Conservation (phyloP, 1,140 invertebrate genomes). For the Microplitis demolitor region DNA sequence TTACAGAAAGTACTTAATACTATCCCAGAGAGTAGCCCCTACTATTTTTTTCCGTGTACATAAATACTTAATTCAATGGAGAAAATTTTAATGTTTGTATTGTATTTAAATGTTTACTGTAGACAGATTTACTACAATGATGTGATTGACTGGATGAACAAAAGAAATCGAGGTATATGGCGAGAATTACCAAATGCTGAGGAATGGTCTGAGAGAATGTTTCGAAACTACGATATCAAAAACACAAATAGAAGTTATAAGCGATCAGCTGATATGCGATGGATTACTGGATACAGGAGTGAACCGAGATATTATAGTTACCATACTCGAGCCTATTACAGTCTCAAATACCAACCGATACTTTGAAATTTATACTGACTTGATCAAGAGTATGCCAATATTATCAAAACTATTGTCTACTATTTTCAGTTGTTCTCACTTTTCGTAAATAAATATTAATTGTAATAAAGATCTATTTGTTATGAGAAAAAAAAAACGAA, state of each 20-base stretch:
- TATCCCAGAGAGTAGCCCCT: too few species aligned
- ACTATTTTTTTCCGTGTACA: too few species aligned
- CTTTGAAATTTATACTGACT: slow-evolving; percentile 38
- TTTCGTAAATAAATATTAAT: neutral
- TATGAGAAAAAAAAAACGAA: too few species aligned
- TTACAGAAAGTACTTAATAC: too few species aligned
- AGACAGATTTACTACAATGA: slow-evolving; percentile 83
- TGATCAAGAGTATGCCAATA: too few species aligned
- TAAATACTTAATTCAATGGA: too few species aligned
- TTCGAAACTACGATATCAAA: slow-evolving; percentile 70
- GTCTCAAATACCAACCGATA: slow-evolving; percentile 57
- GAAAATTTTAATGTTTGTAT: too few species aligned
- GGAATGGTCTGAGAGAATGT: slow-evolving; percentile 80
- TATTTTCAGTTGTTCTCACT: too few species aligned
- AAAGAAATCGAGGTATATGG: slow-evolving; percentile 70
- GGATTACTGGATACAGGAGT: slow-evolving; percentile 50
- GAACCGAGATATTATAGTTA: slow-evolving; percentile 55
- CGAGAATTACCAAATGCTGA: slow-evolving; percentile 75
- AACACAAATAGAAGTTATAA: slow-evolving; percentile 50
- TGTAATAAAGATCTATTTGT: too few species aligned
- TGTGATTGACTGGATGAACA: slow-evolving; percentile 79
- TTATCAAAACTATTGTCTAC: too few species aligned
- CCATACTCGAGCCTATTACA: slow-evolving; percentile 58
- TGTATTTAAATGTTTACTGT: slow-evolving; percentile 35
- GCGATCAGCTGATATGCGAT: slow-evolving; percentile 52